A percentile compares a stretch with the other conserved stretches of the same genome.
These are phyloP conservation scores for Galeopsomyia nigrocyanea DNA, from an alignment of 2,888 invertebrate species.

Conservation along the genomic window DNA sequence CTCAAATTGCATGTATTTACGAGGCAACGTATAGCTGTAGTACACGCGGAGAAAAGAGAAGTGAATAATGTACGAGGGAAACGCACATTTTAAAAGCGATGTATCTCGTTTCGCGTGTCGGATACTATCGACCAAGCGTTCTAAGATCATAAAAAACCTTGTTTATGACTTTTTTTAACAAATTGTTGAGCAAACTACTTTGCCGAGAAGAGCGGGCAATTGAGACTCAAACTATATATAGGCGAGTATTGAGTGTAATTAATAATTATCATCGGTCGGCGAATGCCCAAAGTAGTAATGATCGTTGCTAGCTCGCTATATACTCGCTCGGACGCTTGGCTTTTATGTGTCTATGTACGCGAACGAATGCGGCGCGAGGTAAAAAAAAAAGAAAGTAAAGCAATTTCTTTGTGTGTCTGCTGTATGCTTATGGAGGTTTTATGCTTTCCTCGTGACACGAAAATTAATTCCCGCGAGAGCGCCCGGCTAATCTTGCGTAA, in stretches of 20 bases:
- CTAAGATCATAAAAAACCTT: not conserved
- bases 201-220: too few species aligned
- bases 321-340: not conserved
- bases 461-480: slow-evolving; percentile 43
- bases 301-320: not conserved
- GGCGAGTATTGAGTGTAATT: slow-evolving; percentile 19
- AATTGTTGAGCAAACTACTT: not conserved
- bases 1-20: not conserved
- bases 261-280: slow-evolving; percentile 20
- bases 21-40: not conserved
- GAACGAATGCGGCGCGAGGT: not conserved
- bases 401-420: slow-evolving; percentile 37
- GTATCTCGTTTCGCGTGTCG: too few species aligned
- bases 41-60: not conserved
- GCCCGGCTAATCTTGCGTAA: slow-evolving; percentile 36
- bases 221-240: too few species aligned
- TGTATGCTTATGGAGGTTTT: slow-evolving; percentile 19
- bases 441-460: slow-evolving; percentile 48
- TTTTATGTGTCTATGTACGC: slow-evolving; percentile 7
- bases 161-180: not conserved
- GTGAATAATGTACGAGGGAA: too few species aligned
- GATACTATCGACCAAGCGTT: not conserved
- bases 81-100: not conserved
- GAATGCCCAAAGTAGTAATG: slow-evolving; percentile 21
- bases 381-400: slow-evolving; percentile 40